Percentiles rank a stretch among this genome's conserved stretches.
These are phyloP conservation scores for Platerodrilus igneus DNA, from an alignment of 2,888 invertebrate species.

Conservation along the genomic window DNA sequence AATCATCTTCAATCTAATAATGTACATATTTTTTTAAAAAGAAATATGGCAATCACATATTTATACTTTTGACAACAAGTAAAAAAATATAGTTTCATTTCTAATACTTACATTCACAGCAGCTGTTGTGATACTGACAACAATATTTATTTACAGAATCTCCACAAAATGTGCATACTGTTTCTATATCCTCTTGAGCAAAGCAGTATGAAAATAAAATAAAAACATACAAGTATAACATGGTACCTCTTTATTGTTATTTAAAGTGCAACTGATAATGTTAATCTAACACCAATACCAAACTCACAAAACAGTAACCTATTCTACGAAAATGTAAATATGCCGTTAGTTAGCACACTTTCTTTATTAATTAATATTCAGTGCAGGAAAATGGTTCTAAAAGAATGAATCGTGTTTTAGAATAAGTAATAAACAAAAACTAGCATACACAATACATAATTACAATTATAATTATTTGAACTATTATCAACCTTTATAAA, in stretches of 20 bases:
- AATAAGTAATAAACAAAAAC: not conserved
- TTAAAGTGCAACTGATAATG: conserved; percentile 3
- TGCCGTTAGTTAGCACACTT: not conserved
- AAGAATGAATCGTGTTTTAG: not conserved
- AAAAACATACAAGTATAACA: conserved; percentile 5
- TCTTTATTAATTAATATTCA: no score
- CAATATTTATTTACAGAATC: conserved; percentile 25
- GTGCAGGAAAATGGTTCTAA: no score
- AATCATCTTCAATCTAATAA: no score
- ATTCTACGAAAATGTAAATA: not conserved
- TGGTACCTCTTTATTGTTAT: conserved; percentile 6
- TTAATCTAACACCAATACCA: not conserved
- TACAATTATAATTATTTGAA: not conserved
- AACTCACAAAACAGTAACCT: conserved; percentile 1
- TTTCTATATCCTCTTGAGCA: conserved; percentile 20
- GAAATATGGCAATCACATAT: no score
- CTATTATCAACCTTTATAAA: conserved; percentile 41
- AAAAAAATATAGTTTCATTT: no score
- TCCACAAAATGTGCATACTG: conserved; percentile 27
- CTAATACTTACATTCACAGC: conserved; percentile 27
- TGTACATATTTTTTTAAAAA: no score
- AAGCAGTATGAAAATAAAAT: not conserved
- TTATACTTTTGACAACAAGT: no score
- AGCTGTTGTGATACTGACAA: conserved; percentile 25
- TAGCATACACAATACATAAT: no score